Evolutionary conservation across 1,140 invertebrate genomes (phyloP), one percentile per base, ranked within the genome.

Genomic region (Leptinotarsa defecta): DNA sequence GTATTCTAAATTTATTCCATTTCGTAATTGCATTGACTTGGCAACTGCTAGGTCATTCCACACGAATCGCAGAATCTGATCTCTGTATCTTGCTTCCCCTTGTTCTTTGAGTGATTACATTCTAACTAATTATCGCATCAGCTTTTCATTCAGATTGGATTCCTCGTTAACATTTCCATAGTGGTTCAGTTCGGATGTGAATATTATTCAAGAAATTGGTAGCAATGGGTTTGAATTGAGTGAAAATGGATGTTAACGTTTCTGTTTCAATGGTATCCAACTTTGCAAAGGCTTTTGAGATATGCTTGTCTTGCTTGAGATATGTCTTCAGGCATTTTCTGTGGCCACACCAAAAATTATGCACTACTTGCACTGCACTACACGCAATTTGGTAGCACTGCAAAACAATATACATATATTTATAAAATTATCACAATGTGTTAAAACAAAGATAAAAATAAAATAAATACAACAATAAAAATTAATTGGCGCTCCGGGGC

Each of bases 21-120:
- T 77, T 77, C 13, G 75, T 82, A 82, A 82, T 80, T 79, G 74
- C 74, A 77, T 80, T 79, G 78, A 81, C 78, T 79, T 70, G 68
- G 27, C 69, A 76, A 78, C 68, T 76, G 77, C 75, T 76, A 72
- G 71, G 77, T 78, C 77, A 78, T 76, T 76, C 76, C 74, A 69
- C 17, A 27, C 22, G 67, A 68, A 68, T 68, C 43, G n/a, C 24
- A 43, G 67, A 68, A 68, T 68, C 43, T 68, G 67, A 68, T 68
- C 67, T 68, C 67, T 68, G 67, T 68, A 78, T 78, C 71, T 71
- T 63, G 49, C 57, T 72, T 72, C 69, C 71, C 22, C 69, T 76
- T 68, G 57, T 48, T 78, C 71, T 62, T 57, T 73, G 76, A 73
- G 73, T 75, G 76, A 77, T 77, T 77, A 70, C 76, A 69, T 77